Percentiles rank a stretch among this genome's conserved stretches.
These are phyloP conservation scores for Alauda arvensis DNA, from an alignment of 2,797 vertebrate genomes.

Conservation along the genomic window DNA sequence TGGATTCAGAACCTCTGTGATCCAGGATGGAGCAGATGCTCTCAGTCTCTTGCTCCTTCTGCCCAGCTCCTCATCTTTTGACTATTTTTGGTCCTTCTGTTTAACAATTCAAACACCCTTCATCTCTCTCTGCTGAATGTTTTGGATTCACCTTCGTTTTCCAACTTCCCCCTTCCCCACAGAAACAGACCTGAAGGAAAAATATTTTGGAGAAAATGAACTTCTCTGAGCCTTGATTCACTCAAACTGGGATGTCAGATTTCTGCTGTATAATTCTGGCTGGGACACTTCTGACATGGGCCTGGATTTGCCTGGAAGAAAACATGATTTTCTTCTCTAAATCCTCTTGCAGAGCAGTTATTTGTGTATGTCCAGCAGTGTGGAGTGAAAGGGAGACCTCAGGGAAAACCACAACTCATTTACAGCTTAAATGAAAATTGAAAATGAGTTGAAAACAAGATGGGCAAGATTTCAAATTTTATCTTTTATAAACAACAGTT, in stretches of 20 bases:
- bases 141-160: background rate
- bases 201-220: background rate
- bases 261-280: background rate
- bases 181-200: background rate
- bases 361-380: background rate
- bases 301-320: conserved; percentile 1
- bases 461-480: background rate
- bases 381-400: conserved; percentile 4
- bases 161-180: background rate
- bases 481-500: conserved; percentile 4
- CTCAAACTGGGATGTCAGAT: background rate
- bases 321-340: background rate
- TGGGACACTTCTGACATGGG: background rate
- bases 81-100: background rate
- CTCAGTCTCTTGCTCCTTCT: background rate
- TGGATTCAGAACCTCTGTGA: background rate
- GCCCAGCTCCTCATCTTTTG: background rate
- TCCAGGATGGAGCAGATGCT: background rate
- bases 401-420: conserved; percentile 22
- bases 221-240: background rate
- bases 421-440: conserved; percentile 9
- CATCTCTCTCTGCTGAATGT: background rate
- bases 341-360: background rate
- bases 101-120: background rate
- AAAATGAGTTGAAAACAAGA: conserved; percentile 23